Evolutionary conservation across 2,888 invertebrate species (phyloP), one percentile per base, ranked within the genome.

Genomic region (Eilema sororculum): DNA sequence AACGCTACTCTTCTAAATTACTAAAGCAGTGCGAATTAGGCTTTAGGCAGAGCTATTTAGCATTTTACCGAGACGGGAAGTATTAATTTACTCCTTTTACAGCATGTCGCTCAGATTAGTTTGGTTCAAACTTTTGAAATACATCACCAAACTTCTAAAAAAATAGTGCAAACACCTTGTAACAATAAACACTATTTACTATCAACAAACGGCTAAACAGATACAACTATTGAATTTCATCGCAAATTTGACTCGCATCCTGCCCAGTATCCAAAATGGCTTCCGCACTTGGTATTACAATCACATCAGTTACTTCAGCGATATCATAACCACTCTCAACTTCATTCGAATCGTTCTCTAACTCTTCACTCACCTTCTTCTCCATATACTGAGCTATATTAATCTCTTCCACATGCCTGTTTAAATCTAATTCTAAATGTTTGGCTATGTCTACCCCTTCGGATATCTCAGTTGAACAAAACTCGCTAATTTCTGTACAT

Each of bases 221-320:
- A 61, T 46, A 60, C 25, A 65, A 67, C 65, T 81, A 77, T 73
- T 74, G 67, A 22, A 13, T 52, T 20, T 74, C 67, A 20, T 67
- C 68, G 2, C 68, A 76, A 56, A 72, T 75, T 68, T 78, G 71
- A 67, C 61, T 77, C 30, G 79, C 72, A 62, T 56, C 72, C 46
- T 89, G 92, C 30, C 90, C 92, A 0, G 90, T 91, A 80, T 93
- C 93, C 76, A 94, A 86, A 12, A 92, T 93, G 64, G 93, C 93
- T 73, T 93, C 94, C 12, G 92, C 93, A 78, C 93, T 93, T 0
- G 91, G 92, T 89, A 93, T 93, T 8, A 93, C 93, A 64, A 93
- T 94, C 10, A 93, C 93, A 65, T 94, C 94, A 3, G 85, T 88
- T 37, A 93, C 89, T 74, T 90, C 92, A 0, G 77, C 85, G 28